Conservation (phyloP, 1,140 invertebrate genomes). For the Drosophila repleta region DNA sequence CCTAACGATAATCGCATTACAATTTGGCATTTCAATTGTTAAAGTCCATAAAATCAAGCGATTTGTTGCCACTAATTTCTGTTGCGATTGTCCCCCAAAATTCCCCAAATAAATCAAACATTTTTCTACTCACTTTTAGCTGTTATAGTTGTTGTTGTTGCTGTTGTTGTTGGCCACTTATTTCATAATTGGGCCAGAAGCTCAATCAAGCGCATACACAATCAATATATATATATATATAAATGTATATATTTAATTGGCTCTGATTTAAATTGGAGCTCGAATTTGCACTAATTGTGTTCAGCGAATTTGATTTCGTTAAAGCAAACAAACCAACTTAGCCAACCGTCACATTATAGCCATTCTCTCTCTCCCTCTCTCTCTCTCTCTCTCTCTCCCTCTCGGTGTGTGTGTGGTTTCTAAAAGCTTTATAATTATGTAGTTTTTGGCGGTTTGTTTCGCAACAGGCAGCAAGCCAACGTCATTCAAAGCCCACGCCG, state of each 20-base stretch:
- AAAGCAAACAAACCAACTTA: constrained; percentile 3
- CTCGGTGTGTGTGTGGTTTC: no score
- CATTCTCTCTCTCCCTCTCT: no score
- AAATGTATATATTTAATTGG: constrained; percentile 65
- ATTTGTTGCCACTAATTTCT: constrained; percentile 20
- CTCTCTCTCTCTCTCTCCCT: no score
- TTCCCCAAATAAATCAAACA: constrained; percentile 18
- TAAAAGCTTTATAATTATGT: background rate
- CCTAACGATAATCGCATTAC: background rate
- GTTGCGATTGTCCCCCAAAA: constrained; percentile 23
- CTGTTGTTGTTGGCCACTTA: constrained; percentile 13
- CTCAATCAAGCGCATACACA: constrained; percentile 62
- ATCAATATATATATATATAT: constrained; percentile 4
- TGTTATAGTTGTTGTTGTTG: no score
- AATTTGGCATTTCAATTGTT: background rate
- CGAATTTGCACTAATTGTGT: constrained; percentile 23
- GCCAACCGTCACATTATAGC: background rate
- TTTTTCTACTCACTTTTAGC: no score
- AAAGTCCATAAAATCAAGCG: constrained; percentile 1
- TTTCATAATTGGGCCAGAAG: constrained; percentile 28
- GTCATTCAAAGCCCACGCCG: background rate
- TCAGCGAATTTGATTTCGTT: constrained; percentile 1
- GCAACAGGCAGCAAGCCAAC: background rate
- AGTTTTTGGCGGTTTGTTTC: constrained; percentile 1
- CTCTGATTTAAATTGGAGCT: constrained; percentile 40